Percentiles rank a stretch among this genome's conserved stretches.
These are phyloP conservation scores for Dasysyrphus tricinctus DNA, from an alignment of 2,888 invertebrate genomes.

Conservation along the genomic window DNA sequence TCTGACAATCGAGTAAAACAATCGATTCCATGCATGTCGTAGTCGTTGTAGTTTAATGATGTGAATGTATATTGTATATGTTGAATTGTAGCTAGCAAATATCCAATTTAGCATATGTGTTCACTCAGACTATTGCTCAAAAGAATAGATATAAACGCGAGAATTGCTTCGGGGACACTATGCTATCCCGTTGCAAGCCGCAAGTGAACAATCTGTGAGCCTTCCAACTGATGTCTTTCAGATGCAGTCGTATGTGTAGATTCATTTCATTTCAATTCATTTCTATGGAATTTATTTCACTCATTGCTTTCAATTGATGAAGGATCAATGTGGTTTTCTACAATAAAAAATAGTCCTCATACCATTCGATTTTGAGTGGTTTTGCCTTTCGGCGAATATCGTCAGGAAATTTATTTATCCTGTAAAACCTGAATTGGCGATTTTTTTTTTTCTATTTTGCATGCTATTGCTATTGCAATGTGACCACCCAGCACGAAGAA, in stretches of 20 bases:
- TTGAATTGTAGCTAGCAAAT: constrained; percentile 1
- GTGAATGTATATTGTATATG: neutral
- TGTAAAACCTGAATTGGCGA: constrained; percentile 33
- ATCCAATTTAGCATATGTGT: constrained; percentile 57
- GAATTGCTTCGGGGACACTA: neutral
- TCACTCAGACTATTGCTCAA: constrained; percentile 13
- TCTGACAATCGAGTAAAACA: constrained; percentile 48
- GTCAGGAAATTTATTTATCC: constrained; percentile 43
- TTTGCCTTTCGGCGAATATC: constrained; percentile 15
- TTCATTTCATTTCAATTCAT: neutral
- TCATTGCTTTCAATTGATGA: constrained; percentile 1
- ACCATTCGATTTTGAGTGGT: constrained; percentile 44
- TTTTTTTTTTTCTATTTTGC: neutral
- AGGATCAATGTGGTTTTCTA: constrained; percentile 1
- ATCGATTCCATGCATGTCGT: constrained; percentile 26
- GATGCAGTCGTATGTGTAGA: neutral
- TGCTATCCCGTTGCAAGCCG: constrained; percentile 11
- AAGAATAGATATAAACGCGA: constrained; percentile 22
- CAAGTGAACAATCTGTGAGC: constrained; percentile 32
- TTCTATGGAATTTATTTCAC: constrained; percentile 7
- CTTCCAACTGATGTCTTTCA: constrained; percentile 24
- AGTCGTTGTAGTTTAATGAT: constrained; percentile 1
- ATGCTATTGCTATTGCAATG: neutral
- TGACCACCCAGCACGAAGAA: neutral
- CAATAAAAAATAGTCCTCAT: neutral